Conservation (phyloP, 1,140 invertebrate genomes). For the Cecropterus lyciades region DNA sequence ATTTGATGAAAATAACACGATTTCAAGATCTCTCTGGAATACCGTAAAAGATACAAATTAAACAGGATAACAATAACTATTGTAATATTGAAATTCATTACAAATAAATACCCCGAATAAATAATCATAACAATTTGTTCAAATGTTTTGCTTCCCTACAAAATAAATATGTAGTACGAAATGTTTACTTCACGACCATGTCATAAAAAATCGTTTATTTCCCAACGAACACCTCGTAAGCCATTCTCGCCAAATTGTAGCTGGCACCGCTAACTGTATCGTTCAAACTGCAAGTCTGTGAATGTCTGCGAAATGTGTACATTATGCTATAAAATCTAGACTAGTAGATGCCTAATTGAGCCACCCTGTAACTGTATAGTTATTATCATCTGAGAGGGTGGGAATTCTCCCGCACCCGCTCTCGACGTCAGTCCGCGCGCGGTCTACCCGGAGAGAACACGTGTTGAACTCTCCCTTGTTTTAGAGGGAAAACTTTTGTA, state of each 20-base stretch:
- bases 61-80: too few relatives aligned
- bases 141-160: slow-evolving; percentile 36
- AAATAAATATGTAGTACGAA: background rate
- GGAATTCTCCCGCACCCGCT: slow-evolving; percentile 11
- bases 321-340: slow-evolving; percentile 39
- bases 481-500: slow-evolving; percentile 64
- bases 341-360: slow-evolving; percentile 44
- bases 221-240: slow-evolving; percentile 24
- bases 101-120: background rate
- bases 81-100: background rate
- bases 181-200: slow-evolving; percentile 10
- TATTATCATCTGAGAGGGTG: slow-evolving; percentile 28
- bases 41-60: background rate
- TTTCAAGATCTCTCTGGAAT: background rate
- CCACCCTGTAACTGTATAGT: slow-evolving; percentile 41
- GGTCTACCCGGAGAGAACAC: slow-evolving; percentile 41
- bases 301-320: slow-evolving; percentile 40
- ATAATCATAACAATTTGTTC: background rate
- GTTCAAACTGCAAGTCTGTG: slow-evolving; percentile 31
- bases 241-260: slow-evolving; percentile 28
- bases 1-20: too few relatives aligned
- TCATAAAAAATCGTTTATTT: slow-evolving; percentile 28
- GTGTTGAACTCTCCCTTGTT: slow-evolving; percentile 39
- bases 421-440: slow-evolving; percentile 50
- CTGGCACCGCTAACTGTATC: slow-evolving; percentile 20